A percentile compares a stretch with the other conserved stretches of the same genome.
These are phyloP conservation scores for Cremastinae sp. DNA, from an alignment of 2,888 invertebrate genomes.

Conservation along the genomic window DNA sequence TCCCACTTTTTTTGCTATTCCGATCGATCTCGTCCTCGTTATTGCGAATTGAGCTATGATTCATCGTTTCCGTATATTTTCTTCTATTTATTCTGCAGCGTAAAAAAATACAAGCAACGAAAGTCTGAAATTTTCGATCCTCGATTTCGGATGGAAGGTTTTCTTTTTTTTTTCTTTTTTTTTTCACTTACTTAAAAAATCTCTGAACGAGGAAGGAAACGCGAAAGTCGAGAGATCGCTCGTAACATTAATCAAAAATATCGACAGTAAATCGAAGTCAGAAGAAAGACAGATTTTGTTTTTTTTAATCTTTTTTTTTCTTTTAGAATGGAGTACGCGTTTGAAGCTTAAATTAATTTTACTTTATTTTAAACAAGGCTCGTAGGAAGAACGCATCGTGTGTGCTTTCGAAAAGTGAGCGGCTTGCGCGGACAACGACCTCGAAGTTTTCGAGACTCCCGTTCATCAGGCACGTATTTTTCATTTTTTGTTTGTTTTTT, in stretches of 20 bases:
- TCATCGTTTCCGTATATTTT: too few relatives aligned
- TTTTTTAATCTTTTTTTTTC: slow-evolving; percentile 24
- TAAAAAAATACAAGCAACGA: too few relatives aligned
- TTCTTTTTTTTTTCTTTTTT: slow-evolving; percentile 15
- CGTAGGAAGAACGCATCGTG: slow-evolving; percentile 55
- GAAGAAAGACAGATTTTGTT: slow-evolving; percentile 39
- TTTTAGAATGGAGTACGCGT: slow-evolving; percentile 65
- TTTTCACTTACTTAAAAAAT: not conserved
- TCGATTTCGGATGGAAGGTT: too few relatives aligned
- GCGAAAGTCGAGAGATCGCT: slow-evolving; percentile 31
- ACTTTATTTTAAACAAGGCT: slow-evolving; percentile 34
- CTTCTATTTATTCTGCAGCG: too few relatives aligned
- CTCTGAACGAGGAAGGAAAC: slow-evolving; percentile 32
- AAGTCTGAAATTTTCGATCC: too few relatives aligned
- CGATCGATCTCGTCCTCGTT: not conserved
- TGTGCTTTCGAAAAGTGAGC: slow-evolving; percentile 52
- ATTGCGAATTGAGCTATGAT: too few relatives aligned
- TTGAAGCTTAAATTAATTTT: slow-evolving; percentile 44
- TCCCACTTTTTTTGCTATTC: slow-evolving; percentile 1
- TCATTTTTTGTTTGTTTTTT: slow-evolving; percentile 2
- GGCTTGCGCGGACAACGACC: slow-evolving; percentile 39
- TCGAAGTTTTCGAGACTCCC: slow-evolving; percentile 43
- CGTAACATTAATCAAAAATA: slow-evolving; percentile 61
- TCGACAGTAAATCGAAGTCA: slow-evolving; percentile 41
- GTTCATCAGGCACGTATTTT: slow-evolving; percentile 22